Evolutionary conservation across 64 coral and sea anemone genomes (phyloP).

Genomic region (Montipora capricornis): DNA sequence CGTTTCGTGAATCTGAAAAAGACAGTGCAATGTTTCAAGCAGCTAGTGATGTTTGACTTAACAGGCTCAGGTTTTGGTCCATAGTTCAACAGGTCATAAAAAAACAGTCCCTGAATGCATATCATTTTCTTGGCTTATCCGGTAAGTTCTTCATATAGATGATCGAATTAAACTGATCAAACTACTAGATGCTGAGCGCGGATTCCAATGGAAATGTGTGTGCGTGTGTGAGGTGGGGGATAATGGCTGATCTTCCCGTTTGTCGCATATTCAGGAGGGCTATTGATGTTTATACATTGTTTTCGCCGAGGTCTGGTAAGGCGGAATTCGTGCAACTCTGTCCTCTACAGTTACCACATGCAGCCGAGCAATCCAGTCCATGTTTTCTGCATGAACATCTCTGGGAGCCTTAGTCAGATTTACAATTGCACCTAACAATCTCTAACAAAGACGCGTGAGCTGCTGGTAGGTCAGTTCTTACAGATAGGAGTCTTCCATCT

Average conservation of each 20-base stretch:
- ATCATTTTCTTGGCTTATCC: background rate
- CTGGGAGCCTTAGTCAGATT: conserved; percentile 24
- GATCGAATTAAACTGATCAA: background rate
- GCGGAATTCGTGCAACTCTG: background rate
- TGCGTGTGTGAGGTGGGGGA: too few relatives aligned
- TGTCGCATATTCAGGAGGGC: background rate
- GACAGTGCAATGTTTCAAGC: too few relatives aligned
- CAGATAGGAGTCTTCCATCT: background rate
- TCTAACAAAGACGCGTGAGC: background rate
- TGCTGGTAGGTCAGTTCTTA: conserved; percentile 54
- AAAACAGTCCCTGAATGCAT: background rate
- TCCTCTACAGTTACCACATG: conserved; percentile 51
- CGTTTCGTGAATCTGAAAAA: too few relatives aligned
- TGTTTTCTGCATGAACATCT: conserved; percentile 63
- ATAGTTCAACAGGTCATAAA: background rate
- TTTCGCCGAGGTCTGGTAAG: background rate
- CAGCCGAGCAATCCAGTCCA: conserved; percentile 51
- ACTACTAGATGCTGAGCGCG: background rate
- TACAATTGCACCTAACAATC: background rate
- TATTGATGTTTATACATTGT: background rate
- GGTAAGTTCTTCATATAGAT: too few relatives aligned
- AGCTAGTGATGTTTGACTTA: too few relatives aligned
- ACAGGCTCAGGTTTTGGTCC: too few relatives aligned
- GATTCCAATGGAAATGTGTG: background rate
- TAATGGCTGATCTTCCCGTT: too few relatives aligned